Evolutionary conservation across 2,797 vertebrate species (phyloP).

Genomic region (Notoglanidium macrostoma): DNA sequence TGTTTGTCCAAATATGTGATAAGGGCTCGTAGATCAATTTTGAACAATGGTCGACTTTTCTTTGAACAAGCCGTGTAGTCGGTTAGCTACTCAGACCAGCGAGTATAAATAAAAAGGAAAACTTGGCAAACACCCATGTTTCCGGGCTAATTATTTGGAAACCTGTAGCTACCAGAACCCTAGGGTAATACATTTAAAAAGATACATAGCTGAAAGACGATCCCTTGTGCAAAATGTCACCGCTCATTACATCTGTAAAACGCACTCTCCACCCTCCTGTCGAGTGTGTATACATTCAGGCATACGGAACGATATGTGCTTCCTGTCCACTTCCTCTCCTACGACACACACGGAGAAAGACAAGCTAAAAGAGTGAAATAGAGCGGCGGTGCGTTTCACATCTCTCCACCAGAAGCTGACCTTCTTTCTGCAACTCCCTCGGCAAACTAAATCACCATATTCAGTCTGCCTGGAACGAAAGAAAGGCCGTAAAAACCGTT

Average conservation of each 20-base stretch:
- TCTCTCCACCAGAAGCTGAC: constrained; percentile 23
- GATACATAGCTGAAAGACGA: too few species aligned
- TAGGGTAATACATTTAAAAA: not conserved
- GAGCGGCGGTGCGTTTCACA: not conserved
- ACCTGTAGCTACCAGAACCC: not conserved
- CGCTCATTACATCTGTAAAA: constrained; percentile 16
- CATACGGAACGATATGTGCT: constrained; percentile 41
- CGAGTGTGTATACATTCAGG: constrained; percentile 61
- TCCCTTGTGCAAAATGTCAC: not conserved
- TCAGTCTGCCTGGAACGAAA: constrained; percentile 36
- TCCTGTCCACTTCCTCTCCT: constrained; percentile 54
- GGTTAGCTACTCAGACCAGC: not conserved
- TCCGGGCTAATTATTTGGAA: not conserved
- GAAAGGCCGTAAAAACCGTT: constrained; percentile 34
- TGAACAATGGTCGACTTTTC: not conserved
- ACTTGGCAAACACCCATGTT: not conserved
- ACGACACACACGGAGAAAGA: constrained; percentile 53
- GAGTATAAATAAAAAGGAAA: not conserved
- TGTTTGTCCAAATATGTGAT: not conserved
- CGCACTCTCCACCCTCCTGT: constrained; percentile 15
- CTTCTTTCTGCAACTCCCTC: not conserved
- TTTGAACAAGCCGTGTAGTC: not conserved
- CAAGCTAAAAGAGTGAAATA: not conserved
- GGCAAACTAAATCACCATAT: constrained; percentile 44
- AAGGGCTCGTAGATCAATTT: not conserved